These are phyloP conservation scores for Pocillopora verrucosa DNA, from an alignment of 64 coral and sea anemone species.

Conservation along the genomic window DNA sequence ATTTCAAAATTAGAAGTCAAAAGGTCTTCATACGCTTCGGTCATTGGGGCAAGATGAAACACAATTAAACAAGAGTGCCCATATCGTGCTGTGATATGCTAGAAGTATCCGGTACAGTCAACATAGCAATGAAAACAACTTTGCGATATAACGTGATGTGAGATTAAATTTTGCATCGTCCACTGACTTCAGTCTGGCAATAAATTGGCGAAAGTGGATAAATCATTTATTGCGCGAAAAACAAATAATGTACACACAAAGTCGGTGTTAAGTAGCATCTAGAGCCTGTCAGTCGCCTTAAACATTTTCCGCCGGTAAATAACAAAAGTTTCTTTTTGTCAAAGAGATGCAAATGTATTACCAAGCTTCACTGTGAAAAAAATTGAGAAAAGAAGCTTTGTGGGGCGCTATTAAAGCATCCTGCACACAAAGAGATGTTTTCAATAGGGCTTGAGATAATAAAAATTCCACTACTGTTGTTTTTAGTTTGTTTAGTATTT, in stretches of 20 bases:
- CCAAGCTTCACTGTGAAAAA: not conserved
- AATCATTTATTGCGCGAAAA: slow-evolving; percentile 26
- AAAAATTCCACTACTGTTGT: not conserved
- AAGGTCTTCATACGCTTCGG: slow-evolving; percentile 35
- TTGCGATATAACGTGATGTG: not conserved
- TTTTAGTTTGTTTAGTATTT: not conserved
- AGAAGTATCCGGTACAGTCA: not conserved
- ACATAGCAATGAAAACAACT: not conserved
- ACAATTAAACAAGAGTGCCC: not conserved
- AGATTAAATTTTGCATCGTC: not conserved
- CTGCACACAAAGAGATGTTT: slow-evolving; percentile 6
- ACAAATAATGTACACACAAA: slow-evolving; percentile 2
- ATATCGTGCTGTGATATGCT: not conserved
- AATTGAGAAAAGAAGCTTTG: not conserved
- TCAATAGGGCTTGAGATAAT: slow-evolving; percentile 28
- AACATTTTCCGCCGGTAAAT: slow-evolving; percentile 18
- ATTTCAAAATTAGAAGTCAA: slow-evolving; percentile 36
- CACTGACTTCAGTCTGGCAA: slow-evolving; percentile 7
- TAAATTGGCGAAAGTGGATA: not conserved
- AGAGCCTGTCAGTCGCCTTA: not conserved
- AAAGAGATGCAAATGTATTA: slow-evolving; percentile 23
- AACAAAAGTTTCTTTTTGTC: slow-evolving; percentile 1
- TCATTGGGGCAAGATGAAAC: not conserved
- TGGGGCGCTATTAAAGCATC: not conserved
- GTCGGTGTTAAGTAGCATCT: not conserved